These are phyloP conservation scores for Abrostola triplasia DNA, from an alignment of 2,888 invertebrate species.

Conservation along the genomic window DNA sequence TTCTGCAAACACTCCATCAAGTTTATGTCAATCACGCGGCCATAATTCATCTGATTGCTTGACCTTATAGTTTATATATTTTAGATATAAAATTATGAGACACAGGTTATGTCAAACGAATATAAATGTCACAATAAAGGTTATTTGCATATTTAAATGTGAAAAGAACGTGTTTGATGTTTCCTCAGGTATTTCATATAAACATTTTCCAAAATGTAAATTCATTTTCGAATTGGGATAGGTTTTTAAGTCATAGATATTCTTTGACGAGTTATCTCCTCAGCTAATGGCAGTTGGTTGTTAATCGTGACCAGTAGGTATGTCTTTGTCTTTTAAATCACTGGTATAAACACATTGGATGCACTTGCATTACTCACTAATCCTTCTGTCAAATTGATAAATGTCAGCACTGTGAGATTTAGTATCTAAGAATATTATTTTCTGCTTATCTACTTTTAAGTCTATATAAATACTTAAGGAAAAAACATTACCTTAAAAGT, in stretches of 20 bases:
- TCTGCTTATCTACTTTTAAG: background rate
- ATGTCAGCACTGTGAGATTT: background rate
- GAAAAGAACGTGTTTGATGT: background rate
- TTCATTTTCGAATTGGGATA: background rate
- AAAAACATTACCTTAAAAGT: no score
- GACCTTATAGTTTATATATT: background rate
- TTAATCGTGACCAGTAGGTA: no score
- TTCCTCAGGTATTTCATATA: background rate
- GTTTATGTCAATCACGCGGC: background rate
- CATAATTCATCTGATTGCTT: background rate
- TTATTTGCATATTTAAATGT: background rate
- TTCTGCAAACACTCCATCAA: no score
- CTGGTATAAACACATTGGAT: no score
- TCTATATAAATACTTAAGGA: no score
- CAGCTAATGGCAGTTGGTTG: no score
- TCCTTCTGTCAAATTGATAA: background rate
- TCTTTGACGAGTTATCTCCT: no score
- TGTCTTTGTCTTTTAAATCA: no score
- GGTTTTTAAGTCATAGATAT: no score
- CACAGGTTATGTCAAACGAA: background rate
- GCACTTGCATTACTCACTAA: background rate
- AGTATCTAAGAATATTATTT: background rate
- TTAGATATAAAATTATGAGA: background rate
- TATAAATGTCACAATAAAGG: background rate
- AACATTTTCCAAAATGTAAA: background rate